Evolutionary conservation across 2,888 invertebrate genomes (phyloP).

Genomic region (Phasia obesa): DNA sequence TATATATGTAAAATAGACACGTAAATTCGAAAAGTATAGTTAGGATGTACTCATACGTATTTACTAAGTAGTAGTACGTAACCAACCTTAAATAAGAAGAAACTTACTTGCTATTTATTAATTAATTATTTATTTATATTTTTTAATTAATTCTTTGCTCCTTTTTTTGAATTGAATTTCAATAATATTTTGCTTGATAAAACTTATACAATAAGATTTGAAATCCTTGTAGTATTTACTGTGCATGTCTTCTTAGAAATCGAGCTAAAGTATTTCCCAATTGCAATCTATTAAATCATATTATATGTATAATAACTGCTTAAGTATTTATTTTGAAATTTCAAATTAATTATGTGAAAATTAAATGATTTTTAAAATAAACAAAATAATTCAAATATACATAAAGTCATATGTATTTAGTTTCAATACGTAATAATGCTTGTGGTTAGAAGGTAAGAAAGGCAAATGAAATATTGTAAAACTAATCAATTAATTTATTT

Average conservation of each 20-base stretch:
- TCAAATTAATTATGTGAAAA: slow-evolving; percentile 65
- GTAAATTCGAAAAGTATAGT: slow-evolving; percentile 52
- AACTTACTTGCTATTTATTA: background rate
- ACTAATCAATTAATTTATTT: background rate
- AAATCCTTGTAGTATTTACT: slow-evolving; percentile 65
- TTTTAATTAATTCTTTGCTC: slow-evolving; percentile 29
- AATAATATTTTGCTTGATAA: slow-evolving; percentile 37
- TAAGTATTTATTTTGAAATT: slow-evolving; percentile 63
- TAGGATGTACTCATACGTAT: slow-evolving; percentile 18
- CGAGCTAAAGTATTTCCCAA: slow-evolving; percentile 65
- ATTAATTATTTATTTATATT: slow-evolving; percentile 25
- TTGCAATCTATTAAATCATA: slow-evolving; percentile 64
- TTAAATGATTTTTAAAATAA: slow-evolving; percentile 56
- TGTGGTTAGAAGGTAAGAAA: slow-evolving; percentile 23
- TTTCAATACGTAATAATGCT: slow-evolving; percentile 16
- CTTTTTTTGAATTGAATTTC: slow-evolving; percentile 10
- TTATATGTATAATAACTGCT: slow-evolving; percentile 55
- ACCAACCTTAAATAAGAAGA: slow-evolving; percentile 29
- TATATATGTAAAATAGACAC: slow-evolving; percentile 52
- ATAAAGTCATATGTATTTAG: background rate
- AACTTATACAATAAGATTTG: slow-evolving; percentile 40
- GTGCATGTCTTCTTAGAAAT: slow-evolving; percentile 69
- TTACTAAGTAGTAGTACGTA: background rate
- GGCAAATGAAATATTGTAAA: background rate
- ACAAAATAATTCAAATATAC: slow-evolving; percentile 1